Evolutionary conservation across 2,888 invertebrate genomes (phyloP), one percentile per base, ranked within the genome.

Genomic region (Heterodera filipjevi): DNA sequence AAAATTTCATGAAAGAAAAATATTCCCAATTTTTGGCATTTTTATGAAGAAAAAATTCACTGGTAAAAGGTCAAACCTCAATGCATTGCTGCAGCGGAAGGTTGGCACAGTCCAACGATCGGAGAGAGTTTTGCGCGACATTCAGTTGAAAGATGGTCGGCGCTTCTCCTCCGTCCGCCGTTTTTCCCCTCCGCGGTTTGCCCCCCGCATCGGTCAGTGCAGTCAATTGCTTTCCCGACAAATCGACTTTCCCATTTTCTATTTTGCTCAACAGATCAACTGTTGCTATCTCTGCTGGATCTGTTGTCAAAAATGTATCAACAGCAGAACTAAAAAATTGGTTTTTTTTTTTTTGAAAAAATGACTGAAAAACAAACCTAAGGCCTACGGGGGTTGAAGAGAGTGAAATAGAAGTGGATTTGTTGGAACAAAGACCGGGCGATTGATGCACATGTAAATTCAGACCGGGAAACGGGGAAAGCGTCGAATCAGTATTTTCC

Each of bases 81-180:
- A n/a, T 32, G n/a, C 75, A 75, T 2, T 75, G 66, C 12, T 64
- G 32, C 22, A 75, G 68, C n/a, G 75, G 75, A 53, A 75, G 75
- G 27, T 22, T 30, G 46, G 59, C 32, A 75, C 75, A 75, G 14
- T 75, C 75, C 44, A 75, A 30, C 66, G 75, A 75, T 12, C 75
- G 64, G 27, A 75, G 39, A 32, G 16, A 27, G 22, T 75, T 75
- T 8, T 33, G 46, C 33, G 75, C 27, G 46, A 75, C 35, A 75
- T 32, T 64, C 0, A 75, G 46, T 2, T 14, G 64, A 27, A 64
- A 19, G 46, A 75, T 75, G 16, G 12, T 3, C 27, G 33, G 32
- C 30, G 3, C 33, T 35, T 19, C 33, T 5, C 27, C 59, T 27
- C 59, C 59, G 59, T 59, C 27, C 59, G n/a, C 59, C 59, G 46